phyloP scores from a whole-genome alignment of 2,113 vertebrate species.

The Perognathus longimembris region DNA sequence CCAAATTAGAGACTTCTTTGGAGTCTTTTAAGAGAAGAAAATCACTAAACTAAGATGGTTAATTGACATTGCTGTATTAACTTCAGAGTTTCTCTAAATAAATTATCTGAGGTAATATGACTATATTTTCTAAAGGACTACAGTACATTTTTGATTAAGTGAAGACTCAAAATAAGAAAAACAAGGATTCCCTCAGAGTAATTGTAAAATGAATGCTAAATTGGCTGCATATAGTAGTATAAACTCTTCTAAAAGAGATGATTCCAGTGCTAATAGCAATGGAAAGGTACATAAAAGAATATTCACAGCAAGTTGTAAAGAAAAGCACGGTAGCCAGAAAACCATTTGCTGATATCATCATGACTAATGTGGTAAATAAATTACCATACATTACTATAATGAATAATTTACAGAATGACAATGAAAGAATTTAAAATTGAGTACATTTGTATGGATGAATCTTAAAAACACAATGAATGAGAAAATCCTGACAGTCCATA shows the following conservation, averaged over 20 bases:
- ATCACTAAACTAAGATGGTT: background rate
- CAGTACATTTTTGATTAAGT: constrained; percentile 6
- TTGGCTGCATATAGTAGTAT: constrained; percentile 15
- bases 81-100: background rate
- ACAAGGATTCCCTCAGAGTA: background rate
- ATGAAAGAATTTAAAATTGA: constrained; percentile 1
- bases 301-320: background rate
- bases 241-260: constrained; percentile 9
- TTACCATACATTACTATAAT: background rate
- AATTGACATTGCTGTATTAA: constrained; percentile 10
- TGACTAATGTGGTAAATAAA: constrained; percentile 3
- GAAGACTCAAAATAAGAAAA: constrained; percentile 22
- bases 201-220: constrained; percentile 24
- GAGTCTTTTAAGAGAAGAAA: background rate
- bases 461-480: constrained; percentile 21
- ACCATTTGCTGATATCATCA: background rate
- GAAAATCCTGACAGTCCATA: background rate
- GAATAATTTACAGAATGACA: constrained; percentile 31
- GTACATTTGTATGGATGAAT: background rate
- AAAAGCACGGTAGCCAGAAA: background rate
- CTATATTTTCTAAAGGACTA: constrained; percentile 36
- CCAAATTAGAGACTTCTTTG: background rate
- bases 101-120: constrained; percentile 29
- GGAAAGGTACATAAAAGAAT: constrained; percentile 7
- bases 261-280: constrained; percentile 11